Base-by-base conservation (phyloP, 2,888 invertebrate genomes). In the Athalia rosae region DNA sequence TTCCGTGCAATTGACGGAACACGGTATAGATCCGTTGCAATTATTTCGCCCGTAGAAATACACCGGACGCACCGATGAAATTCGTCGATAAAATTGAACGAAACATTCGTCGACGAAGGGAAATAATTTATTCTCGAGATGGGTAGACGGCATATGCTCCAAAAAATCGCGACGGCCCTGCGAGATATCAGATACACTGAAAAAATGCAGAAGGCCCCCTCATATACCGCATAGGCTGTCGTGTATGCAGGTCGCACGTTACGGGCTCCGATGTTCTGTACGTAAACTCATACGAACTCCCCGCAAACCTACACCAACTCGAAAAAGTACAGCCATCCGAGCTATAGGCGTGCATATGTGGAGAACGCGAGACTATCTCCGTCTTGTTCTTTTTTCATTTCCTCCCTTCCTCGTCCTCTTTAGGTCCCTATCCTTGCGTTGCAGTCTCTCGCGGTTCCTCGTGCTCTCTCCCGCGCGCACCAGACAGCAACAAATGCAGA, bases 151-250 rank as follows among this genome's bases (percentile, higher is more conserved):
- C 4, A 58, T n/a, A n/a, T 56, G 71, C 48, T 71, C 71, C 8
- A 45, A 58, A 64, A 76, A 58, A 45, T 58, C 45, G 58, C 47
- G 56, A 58, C 77, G 77, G 58, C 59, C 77, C 77, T 77, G 77
- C 67, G 58, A 11, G 63, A 15, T 62, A 45, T 50, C 11, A 71
- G 56, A 71, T 45, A 56, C 43, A 67, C 69, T 28, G 58, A 71
- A 67, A 77, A 76, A 77, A 77, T 77, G 71, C 66, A 69, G 77
- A 13, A 15, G 58, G 77, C 69, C 77, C 77, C 77, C 50, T 69
- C 28, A 41, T 45, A 67, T 50, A 53, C 59, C 59, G 3, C 62
- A 28, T 28, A 28, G 28, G 28, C 28, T 28, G 28, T 28, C 28
- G 1, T 28, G 28, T 28, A 28, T 28, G 28, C 28, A 28, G 28